Percentiles rank a stretch among this genome's conserved stretches.
phyloP scores from a whole-genome alignment of 2,888 invertebrate species.

The Pachymerium ferrugineum region DNA sequence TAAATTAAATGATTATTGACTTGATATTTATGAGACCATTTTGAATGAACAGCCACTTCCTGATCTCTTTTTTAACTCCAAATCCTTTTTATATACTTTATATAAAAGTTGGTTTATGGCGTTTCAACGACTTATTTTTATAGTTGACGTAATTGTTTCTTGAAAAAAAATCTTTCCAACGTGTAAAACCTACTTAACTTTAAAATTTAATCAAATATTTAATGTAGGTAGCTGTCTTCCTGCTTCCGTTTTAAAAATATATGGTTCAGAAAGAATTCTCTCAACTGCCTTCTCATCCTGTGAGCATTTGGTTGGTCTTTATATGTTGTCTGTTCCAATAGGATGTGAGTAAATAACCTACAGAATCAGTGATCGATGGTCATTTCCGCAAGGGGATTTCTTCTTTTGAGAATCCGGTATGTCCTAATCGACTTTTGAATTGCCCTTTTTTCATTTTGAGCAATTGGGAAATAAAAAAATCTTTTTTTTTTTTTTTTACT shows the following conservation, averaged over 20 bases:
- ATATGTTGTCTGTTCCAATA: not conserved
- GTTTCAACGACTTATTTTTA: too few species aligned
- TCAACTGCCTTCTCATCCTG: not conserved
- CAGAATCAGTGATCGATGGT: not conserved
- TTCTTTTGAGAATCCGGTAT: not conserved
- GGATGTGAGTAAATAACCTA: not conserved
- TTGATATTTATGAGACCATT: conserved; percentile 4
- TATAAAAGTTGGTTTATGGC: too few species aligned
- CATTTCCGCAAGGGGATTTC: not conserved
- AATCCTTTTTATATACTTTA: too few species aligned
- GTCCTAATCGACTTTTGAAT: conserved; percentile 6
- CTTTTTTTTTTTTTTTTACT: not conserved
- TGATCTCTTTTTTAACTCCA: too few species aligned
- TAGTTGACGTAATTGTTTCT: too few species aligned
- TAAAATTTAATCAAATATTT: too few species aligned
- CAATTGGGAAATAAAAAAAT: not conserved
- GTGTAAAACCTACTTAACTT: too few species aligned
- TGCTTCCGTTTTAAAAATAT: too few species aligned
- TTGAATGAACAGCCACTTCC: too few species aligned
- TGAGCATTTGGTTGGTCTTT: not conserved
- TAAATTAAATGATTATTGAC: conserved; percentile 13
- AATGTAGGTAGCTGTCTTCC: too few species aligned
- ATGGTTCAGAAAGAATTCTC: too few species aligned
- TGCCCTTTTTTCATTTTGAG: not conserved
- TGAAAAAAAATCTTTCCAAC: too few species aligned